Conservation (phyloP, 92 coral and sea anemone species). For the Palythoa grandis region DNA sequence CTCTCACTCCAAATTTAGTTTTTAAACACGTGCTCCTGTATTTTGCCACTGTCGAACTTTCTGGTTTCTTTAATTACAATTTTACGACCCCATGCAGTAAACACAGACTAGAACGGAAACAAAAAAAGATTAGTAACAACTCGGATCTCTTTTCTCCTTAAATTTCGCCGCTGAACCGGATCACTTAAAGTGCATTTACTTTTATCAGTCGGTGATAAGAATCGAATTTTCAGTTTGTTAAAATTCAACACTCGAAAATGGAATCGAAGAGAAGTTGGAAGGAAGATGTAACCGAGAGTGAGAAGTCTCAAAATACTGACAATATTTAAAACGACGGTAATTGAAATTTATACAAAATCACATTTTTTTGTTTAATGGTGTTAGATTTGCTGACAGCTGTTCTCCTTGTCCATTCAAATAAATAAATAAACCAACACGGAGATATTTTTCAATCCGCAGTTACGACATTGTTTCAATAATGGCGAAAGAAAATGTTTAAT, state of each 20-base stretch:
- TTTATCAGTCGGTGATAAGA: background rate
- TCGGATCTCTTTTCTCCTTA: no score
- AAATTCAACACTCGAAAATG: background rate
- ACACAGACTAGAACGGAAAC: no score
- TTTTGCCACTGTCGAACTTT: no score
- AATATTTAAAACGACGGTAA: background rate
- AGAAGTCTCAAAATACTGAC: background rate
- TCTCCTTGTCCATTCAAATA: background rate
- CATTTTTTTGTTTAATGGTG: background rate
- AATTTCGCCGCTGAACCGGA: no score
- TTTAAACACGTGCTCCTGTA: no score
- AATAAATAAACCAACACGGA: background rate
- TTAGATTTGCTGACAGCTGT: conserved; percentile 10
- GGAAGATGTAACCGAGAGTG: no score
- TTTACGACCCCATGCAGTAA: no score
- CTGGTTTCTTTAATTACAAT: no score
- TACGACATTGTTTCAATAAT: background rate
- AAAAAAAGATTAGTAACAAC: no score
- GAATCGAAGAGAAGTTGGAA: background rate
- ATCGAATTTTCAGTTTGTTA: background rate
- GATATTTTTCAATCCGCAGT: background rate
- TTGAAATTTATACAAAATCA: background rate
- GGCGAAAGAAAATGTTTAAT: background rate
- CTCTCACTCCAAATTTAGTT: no score
- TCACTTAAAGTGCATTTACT: background rate